Evolutionary conservation across 2,113 vertebrate genomes (phyloP).

Genomic region (Melanerpes formicivorus): DNA sequence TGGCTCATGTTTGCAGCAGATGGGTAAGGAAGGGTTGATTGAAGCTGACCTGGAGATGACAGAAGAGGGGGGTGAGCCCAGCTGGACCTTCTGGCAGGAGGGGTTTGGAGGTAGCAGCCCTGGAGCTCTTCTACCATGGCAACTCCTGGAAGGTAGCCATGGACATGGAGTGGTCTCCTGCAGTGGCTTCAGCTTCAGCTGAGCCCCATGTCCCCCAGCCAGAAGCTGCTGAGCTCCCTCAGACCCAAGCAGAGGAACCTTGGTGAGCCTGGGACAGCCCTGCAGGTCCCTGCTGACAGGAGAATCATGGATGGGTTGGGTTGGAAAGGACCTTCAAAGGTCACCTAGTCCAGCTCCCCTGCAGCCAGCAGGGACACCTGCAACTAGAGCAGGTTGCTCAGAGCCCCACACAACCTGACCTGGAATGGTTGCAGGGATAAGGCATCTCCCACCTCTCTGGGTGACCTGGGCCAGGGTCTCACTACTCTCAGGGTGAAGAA

Average conservation of each 20-base stretch:
- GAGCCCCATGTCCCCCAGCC: background rate
- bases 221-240: background rate
- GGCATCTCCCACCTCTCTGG: background rate
- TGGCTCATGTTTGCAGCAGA: background rate
- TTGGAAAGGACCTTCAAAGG: background rate
- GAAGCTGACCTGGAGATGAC: background rate
- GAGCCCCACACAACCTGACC: background rate
- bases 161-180: fast-evolving
- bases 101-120: background rate
- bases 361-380: background rate
- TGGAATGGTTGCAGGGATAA: background rate
- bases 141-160: fast-evolving
- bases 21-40: background rate
- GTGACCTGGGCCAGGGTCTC: background rate
- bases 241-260: background rate
- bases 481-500: background rate
- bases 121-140: background rate
- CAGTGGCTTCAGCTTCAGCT: background rate
- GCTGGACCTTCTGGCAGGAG: background rate
- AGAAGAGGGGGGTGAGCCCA: background rate
- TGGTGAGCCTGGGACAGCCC: background rate
- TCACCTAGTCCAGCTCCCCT: no score
- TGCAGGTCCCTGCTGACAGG: fast-evolving
- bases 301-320: background rate
- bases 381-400: background rate